These are phyloP conservation scores for Zeus faber DNA, from an alignment of 2,113 vertebrate genomes.

Conservation along the genomic window DNA sequence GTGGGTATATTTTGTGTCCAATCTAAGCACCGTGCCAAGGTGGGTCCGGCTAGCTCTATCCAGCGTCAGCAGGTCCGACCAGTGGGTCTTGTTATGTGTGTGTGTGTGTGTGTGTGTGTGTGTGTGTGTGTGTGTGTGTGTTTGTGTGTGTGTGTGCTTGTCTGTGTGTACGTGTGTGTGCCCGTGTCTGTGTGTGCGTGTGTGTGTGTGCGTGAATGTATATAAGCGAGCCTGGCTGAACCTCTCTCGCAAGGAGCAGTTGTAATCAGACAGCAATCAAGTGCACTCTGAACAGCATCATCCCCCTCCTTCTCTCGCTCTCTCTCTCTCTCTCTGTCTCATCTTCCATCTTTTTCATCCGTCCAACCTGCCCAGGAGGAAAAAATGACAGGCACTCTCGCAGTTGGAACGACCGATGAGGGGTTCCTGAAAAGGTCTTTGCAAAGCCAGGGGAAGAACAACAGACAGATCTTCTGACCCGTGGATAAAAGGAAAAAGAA, in stretches of 20 bases:
- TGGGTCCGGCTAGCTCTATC: not conserved
- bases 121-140: slow-evolving; percentile 5
- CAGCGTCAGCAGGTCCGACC: not conserved
- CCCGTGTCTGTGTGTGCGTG: slow-evolving; percentile 8
- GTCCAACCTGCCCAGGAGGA: slow-evolving; percentile 18
- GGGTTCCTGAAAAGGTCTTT: too few relatives aligned
- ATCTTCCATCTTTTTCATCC: not conserved
- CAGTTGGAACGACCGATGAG: slow-evolving; percentile 18
- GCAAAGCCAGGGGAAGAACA: too few relatives aligned
- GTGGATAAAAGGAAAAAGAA: too few relatives aligned
- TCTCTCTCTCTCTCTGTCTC: slow-evolving; percentile 11
- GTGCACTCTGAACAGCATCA: slow-evolving; percentile 27
- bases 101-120: not conserved
- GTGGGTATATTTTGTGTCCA: too few relatives aligned
- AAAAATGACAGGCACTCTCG: slow-evolving; percentile 29
- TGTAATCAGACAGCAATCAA: slow-evolving; percentile 63
- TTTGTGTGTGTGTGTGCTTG: slow-evolving; percentile 11
- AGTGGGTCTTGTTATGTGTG: slow-evolving; percentile 12
- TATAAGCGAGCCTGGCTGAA: slow-evolving; percentile 2
- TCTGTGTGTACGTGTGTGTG: slow-evolving; percentile 13
- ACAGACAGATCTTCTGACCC: too few relatives aligned
- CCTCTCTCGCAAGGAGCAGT: slow-evolving; percentile 30
- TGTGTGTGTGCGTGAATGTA: slow-evolving; percentile 4
- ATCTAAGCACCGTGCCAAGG: not conserved
- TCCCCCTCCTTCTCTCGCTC: not conserved